These are phyloP conservation scores for Sitophilus oryzae DNA, from an alignment of 1,140 invertebrate genomes.

Conservation along the genomic window DNA sequence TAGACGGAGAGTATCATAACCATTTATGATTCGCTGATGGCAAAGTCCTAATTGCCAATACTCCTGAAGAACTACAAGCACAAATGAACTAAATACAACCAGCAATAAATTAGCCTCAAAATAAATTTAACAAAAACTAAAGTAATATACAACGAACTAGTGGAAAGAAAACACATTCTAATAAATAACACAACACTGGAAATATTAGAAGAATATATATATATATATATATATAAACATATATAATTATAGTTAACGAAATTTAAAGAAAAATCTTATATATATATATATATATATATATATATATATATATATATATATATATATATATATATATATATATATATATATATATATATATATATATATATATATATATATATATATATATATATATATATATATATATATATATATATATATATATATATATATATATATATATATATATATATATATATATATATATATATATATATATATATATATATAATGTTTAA, in stretches of 20 bases:
- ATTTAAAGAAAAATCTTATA: background rate
- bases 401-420: background rate
- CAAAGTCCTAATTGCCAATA: too few species aligned
- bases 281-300: background rate
- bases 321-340: background rate
- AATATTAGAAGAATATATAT: background rate
- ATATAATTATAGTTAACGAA: background rate
- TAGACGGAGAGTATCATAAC: too few species aligned
- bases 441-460: background rate
- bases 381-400: background rate
- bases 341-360: background rate
- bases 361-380: background rate
- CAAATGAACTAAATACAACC: too few species aligned
- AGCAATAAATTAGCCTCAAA: too few species aligned
- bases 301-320: background rate
- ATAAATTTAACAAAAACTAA: too few species aligned
- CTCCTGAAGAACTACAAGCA: too few species aligned
- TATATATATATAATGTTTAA: background rate
- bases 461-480: background rate
- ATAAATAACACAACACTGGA: too few species aligned
- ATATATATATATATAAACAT: background rate
- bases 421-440: background rate
- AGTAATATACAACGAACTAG: too few species aligned
- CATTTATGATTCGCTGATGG: too few species aligned
- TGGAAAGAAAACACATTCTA: too few species aligned